Evolutionary conservation across 2,797 vertebrate species (phyloP).

Genomic region (Clarias pachynema): DNA sequence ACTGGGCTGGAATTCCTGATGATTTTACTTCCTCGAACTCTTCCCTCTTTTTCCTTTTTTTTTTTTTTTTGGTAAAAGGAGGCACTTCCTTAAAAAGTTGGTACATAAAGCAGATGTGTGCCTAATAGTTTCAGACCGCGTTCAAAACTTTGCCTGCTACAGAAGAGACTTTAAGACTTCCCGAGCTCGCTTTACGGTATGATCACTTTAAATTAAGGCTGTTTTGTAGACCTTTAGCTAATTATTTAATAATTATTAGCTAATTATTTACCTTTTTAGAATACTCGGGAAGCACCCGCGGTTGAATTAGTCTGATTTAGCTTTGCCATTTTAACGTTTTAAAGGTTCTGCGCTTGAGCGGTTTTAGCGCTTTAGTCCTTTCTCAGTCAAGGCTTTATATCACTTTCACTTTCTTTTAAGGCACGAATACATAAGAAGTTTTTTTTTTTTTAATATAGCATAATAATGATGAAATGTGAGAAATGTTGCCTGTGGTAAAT

Average conservation of each 20-base stretch:
- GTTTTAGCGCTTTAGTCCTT: background rate
- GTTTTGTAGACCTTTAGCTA: background rate
- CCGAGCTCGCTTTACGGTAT: constrained; percentile 35
- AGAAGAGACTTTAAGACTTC: constrained; percentile 23
- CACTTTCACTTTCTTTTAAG: constrained; percentile 14
- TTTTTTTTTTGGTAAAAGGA: constrained; percentile 15
- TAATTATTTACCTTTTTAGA: too few relatives aligned
- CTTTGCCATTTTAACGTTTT: background rate
- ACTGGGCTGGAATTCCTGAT: constrained; percentile 66
- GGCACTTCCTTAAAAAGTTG: constrained; percentile 71
- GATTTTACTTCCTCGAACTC: constrained; percentile 51
- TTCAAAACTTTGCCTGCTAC: constrained; percentile 12
- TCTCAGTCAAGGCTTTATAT: background rate
- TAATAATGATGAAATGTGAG: background rate
- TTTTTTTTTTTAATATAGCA: too few relatives aligned
- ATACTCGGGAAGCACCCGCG: background rate
- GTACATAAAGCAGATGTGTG: constrained; percentile 63
- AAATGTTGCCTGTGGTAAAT: background rate
- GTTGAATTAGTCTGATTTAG: background rate
- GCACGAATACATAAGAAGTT: background rate
- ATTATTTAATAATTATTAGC: too few relatives aligned
- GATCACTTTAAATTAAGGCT: background rate
- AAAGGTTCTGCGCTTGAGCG: background rate
- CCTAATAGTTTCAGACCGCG: constrained; percentile 55
- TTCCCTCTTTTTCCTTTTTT: constrained; percentile 53